phyloP scores from a whole-genome alignment of 2,888 invertebrate species.

The Caradrina kadenii region DNA sequence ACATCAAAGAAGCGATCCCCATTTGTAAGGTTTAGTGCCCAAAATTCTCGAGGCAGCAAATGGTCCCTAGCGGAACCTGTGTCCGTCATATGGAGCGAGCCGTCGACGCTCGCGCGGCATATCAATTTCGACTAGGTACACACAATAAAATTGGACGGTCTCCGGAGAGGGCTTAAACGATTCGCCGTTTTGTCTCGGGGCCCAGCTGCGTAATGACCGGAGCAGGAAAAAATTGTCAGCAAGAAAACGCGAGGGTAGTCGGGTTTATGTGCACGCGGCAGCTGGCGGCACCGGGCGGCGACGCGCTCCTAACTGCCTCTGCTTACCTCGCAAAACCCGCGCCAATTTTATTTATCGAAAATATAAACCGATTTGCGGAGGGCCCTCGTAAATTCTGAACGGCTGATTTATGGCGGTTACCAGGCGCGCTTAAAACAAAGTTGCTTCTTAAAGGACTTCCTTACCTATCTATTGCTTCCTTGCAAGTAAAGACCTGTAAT shows the following conservation, averaged over 20 bases:
- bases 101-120: constrained; percentile 85
- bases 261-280: constrained; percentile 89
- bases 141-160: constrained; percentile 90
- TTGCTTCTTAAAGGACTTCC: constrained; percentile 85
- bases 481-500: constrained; percentile 62
- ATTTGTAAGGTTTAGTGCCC: constrained; percentile 65
- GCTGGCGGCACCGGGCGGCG: constrained; percentile 82
- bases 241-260: constrained; percentile 90
- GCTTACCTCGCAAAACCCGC: constrained; percentile 90
- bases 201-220: constrained; percentile 91
- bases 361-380: constrained; percentile 91
- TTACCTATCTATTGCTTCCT: constrained; percentile 72
- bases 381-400: constrained; percentile 88
- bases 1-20: constrained; percentile 61
- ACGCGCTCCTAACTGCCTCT: constrained; percentile 89
- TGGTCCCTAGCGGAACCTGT: constrained; percentile 69
- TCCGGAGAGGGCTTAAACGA: constrained; percentile 90
- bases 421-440: constrained; percentile 87
- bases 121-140: constrained; percentile 90
- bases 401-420: constrained; percentile 89
- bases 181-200: constrained; percentile 90
- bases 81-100: constrained; percentile 79
- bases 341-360: constrained; percentile 91
- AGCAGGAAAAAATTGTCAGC: constrained; percentile 91
- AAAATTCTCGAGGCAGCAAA: constrained; percentile 76